Percentiles rank a stretch among this genome's conserved stretches.
phyloP scores from a whole-genome alignment of 1,140 invertebrate species.

The Drosophila paulistorum region DNA sequence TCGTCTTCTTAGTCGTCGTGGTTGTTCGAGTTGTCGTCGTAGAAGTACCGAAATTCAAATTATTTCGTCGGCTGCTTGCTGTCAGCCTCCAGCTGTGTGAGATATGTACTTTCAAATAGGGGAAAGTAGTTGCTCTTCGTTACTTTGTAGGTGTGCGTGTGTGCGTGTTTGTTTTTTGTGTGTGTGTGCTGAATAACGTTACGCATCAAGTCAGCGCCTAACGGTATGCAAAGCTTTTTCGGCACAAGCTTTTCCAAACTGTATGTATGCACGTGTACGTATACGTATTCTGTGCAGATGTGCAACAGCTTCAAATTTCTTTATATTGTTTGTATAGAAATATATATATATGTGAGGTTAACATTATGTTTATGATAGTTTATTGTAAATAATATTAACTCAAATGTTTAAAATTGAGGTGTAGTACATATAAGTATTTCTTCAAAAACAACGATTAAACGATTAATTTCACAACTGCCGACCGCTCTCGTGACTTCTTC shows the following conservation, averaged over 20 bases:
- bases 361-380: no score
- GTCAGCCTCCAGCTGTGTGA: constrained; percentile 20
- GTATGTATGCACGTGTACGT: background rate
- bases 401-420: no score
- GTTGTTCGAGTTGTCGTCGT: background rate
- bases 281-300: constrained; percentile 20
- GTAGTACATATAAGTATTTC: no score
- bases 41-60: constrained; percentile 41
- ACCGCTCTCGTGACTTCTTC: no score
- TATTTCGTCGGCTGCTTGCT: constrained; percentile 11
- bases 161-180: background rate
- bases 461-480: no score
- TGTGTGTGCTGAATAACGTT: constrained; percentile 24
- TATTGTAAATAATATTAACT: no score
- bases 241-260: constrained; percentile 27
- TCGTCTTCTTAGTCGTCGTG: background rate
- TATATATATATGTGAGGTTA: no score
- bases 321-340: constrained; percentile 19
- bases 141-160: no score
- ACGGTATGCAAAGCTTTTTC: constrained; percentile 54
- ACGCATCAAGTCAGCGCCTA: constrained; percentile 6
- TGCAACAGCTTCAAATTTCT: constrained; percentile 38
- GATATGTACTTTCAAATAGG: background rate
- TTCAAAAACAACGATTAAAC: no score
- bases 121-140: background rate